Conservation (phyloP, 2,113 vertebrate species). For the Halichoeres trimaculatus region DNA sequence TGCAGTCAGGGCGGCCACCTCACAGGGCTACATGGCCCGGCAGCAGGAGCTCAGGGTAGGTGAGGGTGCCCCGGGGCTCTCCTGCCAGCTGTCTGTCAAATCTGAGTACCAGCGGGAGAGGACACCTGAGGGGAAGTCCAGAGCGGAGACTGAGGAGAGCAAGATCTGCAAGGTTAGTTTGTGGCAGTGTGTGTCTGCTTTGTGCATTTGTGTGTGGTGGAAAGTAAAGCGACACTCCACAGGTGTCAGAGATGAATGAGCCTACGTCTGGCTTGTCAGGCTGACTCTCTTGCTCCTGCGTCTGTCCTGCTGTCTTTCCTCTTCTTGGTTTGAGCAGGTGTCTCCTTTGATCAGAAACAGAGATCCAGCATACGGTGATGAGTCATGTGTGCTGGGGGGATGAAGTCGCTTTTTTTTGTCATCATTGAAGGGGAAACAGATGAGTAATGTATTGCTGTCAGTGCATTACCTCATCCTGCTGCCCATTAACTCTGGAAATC, state of each 20-base stretch:
- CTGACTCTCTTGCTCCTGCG: neutral
- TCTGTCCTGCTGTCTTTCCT: neutral
- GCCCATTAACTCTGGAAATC: slow-evolving; percentile 19
- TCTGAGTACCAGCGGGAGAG: slow-evolving; percentile 86
- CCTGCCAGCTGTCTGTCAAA: slow-evolving; percentile 90
- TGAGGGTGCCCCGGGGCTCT: slow-evolving; percentile 78
- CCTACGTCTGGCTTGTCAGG: neutral
- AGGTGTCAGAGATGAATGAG: slow-evolving; percentile 52
- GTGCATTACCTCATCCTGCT: slow-evolving; percentile 49
- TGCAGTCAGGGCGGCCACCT: slow-evolving; percentile 77
- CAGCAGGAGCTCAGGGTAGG: slow-evolving; percentile 83
- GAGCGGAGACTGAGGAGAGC: slow-evolving; percentile 89
- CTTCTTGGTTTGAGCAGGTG: slow-evolving; percentile 60
- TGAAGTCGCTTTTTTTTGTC: slow-evolving; percentile 51
- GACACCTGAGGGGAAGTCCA: slow-evolving; percentile 80
- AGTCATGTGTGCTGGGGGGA: slow-evolving; percentile 46
- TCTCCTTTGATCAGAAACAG: slow-evolving; percentile 10
- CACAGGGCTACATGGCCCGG: slow-evolving; percentile 83
- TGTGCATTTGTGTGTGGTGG: slow-evolving; percentile 4
- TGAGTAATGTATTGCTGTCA: slow-evolving; percentile 49
- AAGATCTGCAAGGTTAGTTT: slow-evolving; percentile 92
- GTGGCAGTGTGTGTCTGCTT: neutral
- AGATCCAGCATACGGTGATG: slow-evolving; percentile 11
- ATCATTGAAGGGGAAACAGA: slow-evolving; percentile 39
- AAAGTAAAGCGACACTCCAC: slow-evolving; percentile 17